A percentile compares a stretch with the other conserved stretches of the same genome.
Conservation (phyloP, 1,140 invertebrate genomes). For the Cardiocondyla obscurior region DNA sequence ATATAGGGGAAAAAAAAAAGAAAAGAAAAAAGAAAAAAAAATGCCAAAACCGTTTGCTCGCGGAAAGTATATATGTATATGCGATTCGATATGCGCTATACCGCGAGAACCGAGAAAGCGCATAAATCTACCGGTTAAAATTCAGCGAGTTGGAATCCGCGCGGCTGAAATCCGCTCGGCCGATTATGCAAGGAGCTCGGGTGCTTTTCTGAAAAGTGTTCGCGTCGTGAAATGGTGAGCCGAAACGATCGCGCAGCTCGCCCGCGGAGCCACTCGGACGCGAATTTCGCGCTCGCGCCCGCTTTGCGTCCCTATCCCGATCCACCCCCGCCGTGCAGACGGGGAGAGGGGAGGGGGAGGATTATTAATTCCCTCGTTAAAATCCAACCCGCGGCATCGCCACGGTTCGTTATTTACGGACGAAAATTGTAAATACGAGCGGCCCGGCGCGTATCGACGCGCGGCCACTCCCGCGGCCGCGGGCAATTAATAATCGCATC, state of each 20-base stretch:
- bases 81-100: neutral
- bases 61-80: neutral
- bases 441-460: slow-evolving; percentile 66
- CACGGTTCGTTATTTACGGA: slow-evolving; percentile 76
- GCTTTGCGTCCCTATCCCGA: neutral
- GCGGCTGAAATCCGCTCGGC: neutral
- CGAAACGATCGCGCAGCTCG: slow-evolving; percentile 40
- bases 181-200: neutral
- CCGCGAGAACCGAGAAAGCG: neutral
- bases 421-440: slow-evolving; percentile 77
- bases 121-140: slow-evolving; percentile 3
- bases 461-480: slow-evolving; percentile 69
- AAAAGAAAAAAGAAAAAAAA: neutral
- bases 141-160: neutral
- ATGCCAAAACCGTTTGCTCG: neutral
- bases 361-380: slow-evolving; percentile 76
- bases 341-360: too few relatives aligned
- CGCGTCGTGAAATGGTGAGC: slow-evolving; percentile 20
- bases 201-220: slow-evolving; percentile 10
- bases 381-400: slow-evolving; percentile 72
- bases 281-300: slow-evolving; percentile 33
- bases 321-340: slow-evolving; percentile 2
- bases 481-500: slow-evolving; percentile 82
- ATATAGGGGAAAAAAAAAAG: too few relatives aligned
- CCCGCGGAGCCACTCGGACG: neutral